These are phyloP conservation scores for Druceiella hillmani DNA, from an alignment of 2,888 invertebrate genomes.

Conservation along the genomic window DNA sequence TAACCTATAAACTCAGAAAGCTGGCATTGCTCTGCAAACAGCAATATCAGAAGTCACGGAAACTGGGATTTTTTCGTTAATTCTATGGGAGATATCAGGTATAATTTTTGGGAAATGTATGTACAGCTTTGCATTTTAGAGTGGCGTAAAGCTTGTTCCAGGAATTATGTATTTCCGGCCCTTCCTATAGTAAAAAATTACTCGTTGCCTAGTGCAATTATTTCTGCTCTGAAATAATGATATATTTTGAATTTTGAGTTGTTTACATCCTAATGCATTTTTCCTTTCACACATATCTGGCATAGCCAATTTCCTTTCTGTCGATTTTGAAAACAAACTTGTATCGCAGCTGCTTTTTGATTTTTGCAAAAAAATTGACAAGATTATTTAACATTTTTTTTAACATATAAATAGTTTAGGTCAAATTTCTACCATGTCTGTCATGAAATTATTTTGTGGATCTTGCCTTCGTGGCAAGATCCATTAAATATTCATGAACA, in stretches of 20 bases:
- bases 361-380: too few species aligned
- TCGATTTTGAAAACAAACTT: too few species aligned
- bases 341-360: too few species aligned
- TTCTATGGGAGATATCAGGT: too few species aligned
- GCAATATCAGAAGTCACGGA: constrained; percentile 26
- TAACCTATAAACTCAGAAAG: constrained; percentile 25
- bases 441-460: too few species aligned
- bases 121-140: constrained; percentile 26
- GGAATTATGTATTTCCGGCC: constrained; percentile 25
- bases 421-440: too few species aligned
- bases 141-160: constrained; percentile 23
- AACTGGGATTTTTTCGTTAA: constrained; percentile 23
- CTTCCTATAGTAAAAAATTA: constrained; percentile 27
- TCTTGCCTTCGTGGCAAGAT: too few species aligned
- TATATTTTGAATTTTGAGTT: constrained; percentile 26
- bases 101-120: too few species aligned
- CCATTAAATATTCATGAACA: too few species aligned
- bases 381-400: too few species aligned
- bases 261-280: constrained; percentile 24
- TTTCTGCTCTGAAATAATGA: constrained; percentile 30
- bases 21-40: constrained; percentile 21
- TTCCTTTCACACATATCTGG: constrained; percentile 20
- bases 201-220: constrained; percentile 29
- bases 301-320: constrained; percentile 15
- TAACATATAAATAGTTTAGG: too few species aligned